Evolutionary conservation across 2,113 vertebrate species (phyloP), one percentile per base, ranked within the genome.

Genomic region (Cyrtonyx montezumae): DNA sequence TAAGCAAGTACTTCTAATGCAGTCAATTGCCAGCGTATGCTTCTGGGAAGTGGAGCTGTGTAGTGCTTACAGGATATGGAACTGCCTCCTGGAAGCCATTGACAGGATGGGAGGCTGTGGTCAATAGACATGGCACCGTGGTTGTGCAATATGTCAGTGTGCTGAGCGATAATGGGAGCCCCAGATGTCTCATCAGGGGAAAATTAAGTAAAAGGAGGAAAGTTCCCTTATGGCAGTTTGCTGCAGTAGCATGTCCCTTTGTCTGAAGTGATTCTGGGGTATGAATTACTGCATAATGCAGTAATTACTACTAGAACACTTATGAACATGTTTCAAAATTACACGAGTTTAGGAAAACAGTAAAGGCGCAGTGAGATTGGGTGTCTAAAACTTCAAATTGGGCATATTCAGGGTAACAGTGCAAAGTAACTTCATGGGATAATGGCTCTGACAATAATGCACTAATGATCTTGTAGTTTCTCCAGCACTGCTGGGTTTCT

Each of bases 81-180:
- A 45, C 87, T 95, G 75, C 67, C 84, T 94, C 45, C 90, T 94
- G 87, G 45, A 94, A 93, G 75, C 66, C 63, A 67, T 49, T 11
- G 14, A 2, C 53, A 13, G 3, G 5, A 56, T 84, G 84, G 55
- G 59, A 58, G 53, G 21, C 34, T 40, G 16, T 49, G 42, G 75
- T 76, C 49, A 85, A 59, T 66, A 79, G 87, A 61, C 51, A 76
- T 9, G 0, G 0, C 51, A 22, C 3, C 13, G 3, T 13, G 6
- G 20, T n/a, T 92, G 17, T 55, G 67, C n/a, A 8, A 20, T 69
- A 32, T 11, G 30, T 69, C 17, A 1, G 2, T 77, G 58, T 49
- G 45, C 73, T 86, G 65, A 65, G 37, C 70, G 40, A 13, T 87
- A 55, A 74, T 49, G 46, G 49, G 46, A 95, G 8, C 37, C 63